Conservation (phyloP, 1,140 invertebrate genomes). For the Bombus breviceps region DNA sequence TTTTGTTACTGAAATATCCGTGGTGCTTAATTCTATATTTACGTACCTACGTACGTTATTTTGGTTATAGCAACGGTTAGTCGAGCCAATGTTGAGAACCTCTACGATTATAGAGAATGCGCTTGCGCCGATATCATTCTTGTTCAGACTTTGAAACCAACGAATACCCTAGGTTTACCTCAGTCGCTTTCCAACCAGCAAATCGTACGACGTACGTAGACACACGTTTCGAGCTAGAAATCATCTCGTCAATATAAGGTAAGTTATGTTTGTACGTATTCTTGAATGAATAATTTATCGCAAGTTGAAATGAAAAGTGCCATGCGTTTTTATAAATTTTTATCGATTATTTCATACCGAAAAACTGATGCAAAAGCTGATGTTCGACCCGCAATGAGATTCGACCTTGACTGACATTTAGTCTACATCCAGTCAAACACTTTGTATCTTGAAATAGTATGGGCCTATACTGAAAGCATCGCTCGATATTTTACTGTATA, state of each 20-base stretch:
- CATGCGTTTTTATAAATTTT: background rate
- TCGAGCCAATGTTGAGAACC: slow-evolving; percentile 45
- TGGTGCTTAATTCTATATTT: background rate
- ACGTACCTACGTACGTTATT: background rate
- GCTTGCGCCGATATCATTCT: slow-evolving; percentile 46
- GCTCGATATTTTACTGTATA: background rate
- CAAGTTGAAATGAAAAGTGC: background rate
- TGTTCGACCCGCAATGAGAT: slow-evolving; percentile 41
- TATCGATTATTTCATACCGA: background rate
- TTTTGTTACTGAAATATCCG: background rate
- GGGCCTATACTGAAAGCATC: background rate
- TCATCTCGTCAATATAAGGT: slow-evolving; percentile 44
- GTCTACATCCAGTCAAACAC: slow-evolving; percentile 17
- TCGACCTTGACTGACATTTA: slow-evolving; percentile 75
- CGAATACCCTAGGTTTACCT: slow-evolving; percentile 49
- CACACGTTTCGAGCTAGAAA: background rate
- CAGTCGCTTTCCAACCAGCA: slow-evolving; percentile 65
- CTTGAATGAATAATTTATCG: slow-evolving; percentile 21
- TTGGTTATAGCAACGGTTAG: background rate
- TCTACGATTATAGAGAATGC: background rate
- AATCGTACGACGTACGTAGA: background rate
- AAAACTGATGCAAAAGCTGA: slow-evolving; percentile 25
- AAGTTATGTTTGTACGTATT: slow-evolving; percentile 39
- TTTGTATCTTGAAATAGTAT: slow-evolving; percentile 1
- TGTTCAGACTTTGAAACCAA: slow-evolving; percentile 63